These are phyloP conservation scores for Clarias pachynema DNA, from an alignment of 2,797 vertebrate genomes.

Conservation along the genomic window DNA sequence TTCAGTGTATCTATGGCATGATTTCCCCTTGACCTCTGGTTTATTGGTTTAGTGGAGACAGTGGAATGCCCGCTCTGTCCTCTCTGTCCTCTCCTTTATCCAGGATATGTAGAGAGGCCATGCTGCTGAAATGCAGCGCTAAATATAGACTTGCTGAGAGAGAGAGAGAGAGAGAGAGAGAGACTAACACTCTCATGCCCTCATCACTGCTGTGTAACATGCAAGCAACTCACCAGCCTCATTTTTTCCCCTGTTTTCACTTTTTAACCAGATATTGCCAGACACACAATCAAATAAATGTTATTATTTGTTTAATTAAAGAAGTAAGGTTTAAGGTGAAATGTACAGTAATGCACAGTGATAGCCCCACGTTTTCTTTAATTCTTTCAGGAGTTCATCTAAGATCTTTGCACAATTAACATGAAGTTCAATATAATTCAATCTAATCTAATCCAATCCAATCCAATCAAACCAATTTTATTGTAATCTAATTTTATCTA, in stretches of 20 bases:
- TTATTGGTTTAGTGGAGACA: not conserved
- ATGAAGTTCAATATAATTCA: too few relatives aligned
- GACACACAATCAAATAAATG: not conserved
- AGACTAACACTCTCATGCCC: not conserved
- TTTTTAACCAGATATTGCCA: not conserved
- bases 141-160: conserved; percentile 23
- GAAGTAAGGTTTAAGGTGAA: not conserved
- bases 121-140: conserved; percentile 7
- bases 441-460: too few relatives aligned
- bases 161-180: conserved; percentile 22
- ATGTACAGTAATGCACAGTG: too few relatives aligned
- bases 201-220: not conserved
- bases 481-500: too few relatives aligned
- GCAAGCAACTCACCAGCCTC: not conserved
- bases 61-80: not conserved
- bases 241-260: not conserved
- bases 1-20: not conserved
- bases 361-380: too few relatives aligned
- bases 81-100: not conserved
- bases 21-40: not conserved
- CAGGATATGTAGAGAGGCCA: not conserved
- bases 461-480: too few relatives aligned
- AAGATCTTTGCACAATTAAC: too few relatives aligned
- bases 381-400: too few relatives aligned
- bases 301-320: not conserved